Conservation (phyloP, 2,888 invertebrate genomes). For the Amphipoea lucens region DNA sequence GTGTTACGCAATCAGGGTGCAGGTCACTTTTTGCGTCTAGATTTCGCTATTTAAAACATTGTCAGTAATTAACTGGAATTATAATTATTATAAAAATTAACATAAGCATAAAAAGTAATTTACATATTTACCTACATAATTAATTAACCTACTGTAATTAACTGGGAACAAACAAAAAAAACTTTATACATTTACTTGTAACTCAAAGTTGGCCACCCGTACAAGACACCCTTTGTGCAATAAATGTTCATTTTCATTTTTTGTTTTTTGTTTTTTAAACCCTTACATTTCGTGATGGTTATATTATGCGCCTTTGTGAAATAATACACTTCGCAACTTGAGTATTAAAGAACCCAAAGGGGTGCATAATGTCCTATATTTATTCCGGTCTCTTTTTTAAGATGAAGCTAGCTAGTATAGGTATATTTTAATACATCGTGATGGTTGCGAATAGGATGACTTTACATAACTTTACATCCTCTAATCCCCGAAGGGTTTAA, state of each 20-base stretch:
- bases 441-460: neutral
- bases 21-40: neutral
- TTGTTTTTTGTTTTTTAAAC: constrained; percentile 34
- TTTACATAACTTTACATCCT: neutral
- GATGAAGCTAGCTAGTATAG: neutral
- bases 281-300: constrained; percentile 37
- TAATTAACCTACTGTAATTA: neutral
- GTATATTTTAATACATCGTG: neutral
- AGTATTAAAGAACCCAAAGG: constrained; percentile 24
- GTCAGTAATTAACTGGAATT: neutral
- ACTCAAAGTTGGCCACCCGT: constrained; percentile 17
- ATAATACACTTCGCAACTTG: constrained; percentile 37
- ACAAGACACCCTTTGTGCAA: constrained; percentile 29
- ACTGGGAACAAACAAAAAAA: constrained; percentile 19
- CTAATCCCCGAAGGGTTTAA: too few relatives aligned
- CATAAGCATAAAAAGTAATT: neutral
- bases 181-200: constrained; percentile 34
- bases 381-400: constrained; percentile 1
- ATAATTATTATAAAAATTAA: neutral
- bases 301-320: constrained; percentile 36
- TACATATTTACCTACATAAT: neutral
- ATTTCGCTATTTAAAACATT: neutral
- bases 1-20: neutral
- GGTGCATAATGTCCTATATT: constrained; percentile 45
- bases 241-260: constrained; percentile 43